These are phyloP conservation scores for Bemisia tabaci DNA, from an alignment of 1,140 invertebrate genomes.

Conservation along the genomic window DNA sequence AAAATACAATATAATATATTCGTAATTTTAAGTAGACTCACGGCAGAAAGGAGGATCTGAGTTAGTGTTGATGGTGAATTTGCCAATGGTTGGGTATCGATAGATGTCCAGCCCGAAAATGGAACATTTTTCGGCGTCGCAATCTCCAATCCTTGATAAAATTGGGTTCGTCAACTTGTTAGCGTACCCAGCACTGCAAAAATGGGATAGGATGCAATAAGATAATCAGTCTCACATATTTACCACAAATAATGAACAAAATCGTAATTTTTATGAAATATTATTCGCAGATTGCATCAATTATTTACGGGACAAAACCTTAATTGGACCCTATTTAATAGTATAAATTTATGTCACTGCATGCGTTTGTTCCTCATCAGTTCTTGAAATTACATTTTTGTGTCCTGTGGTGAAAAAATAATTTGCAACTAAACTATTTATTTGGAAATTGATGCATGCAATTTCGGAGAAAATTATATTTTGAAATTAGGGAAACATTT, in stretches of 20 bases:
- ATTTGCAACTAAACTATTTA: too few species aligned
- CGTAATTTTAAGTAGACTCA: not conserved
- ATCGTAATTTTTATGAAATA: not conserved
- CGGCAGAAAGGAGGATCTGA: not conserved
- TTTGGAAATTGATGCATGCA: too few species aligned
- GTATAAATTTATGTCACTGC: too few species aligned
- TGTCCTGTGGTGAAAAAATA: too few species aligned
- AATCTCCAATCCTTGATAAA: not conserved
- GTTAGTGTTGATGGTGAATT: not conserved
- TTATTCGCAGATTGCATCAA: not conserved
- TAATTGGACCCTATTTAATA: too few species aligned
- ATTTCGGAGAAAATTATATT: too few species aligned
- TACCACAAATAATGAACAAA: not conserved
- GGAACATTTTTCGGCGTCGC: not conserved
- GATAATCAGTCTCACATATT: not conserved
- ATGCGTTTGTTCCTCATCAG: too few species aligned
- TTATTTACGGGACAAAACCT: not conserved
- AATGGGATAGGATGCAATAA: not conserved
- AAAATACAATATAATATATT: not conserved
- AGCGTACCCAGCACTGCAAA: not conserved
- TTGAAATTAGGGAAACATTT: too few species aligned
- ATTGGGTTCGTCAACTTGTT: not conserved
- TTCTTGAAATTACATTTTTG: too few species aligned
- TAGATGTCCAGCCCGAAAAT: not conserved
- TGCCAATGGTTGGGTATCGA: not conserved